Evolutionary conservation across 2,113 vertebrate genomes (phyloP), one percentile per base, ranked within the genome.

Genomic region (Lasiurus borealis): DNA sequence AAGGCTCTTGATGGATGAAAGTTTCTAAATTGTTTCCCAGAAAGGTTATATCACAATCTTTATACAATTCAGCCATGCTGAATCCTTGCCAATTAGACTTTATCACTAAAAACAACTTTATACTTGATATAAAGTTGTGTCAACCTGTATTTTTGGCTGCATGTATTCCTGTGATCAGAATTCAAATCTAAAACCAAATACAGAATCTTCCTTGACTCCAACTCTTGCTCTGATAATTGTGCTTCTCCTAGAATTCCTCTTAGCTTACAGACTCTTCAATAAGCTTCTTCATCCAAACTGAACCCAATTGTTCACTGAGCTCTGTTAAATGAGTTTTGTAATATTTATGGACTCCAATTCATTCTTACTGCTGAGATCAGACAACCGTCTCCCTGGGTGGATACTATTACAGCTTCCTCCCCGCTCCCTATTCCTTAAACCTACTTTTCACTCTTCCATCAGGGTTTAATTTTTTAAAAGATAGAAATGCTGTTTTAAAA

Each of bases 141-240:
- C 44, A 48, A n/a, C 9, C n/a, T 54, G 11, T 72, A 44, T 27
- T 69, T 83, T 76, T 82, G 85, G 40, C 18, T 82, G n/a, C 23
- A 48, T 54, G 16, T n/a, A 78, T 80, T 93, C 52, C 8, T 50
- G 40, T 48, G 36, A 88, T 40, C 57, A 34, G 50, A 91, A 96
- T 48, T 93, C 77, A 78, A 66, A 78, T 57, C 34, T 72, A 66
- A 90, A 90, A 90, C 13, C 50, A 90, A 31, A 59, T 16, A 21
- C 27, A 44, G 12, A 73, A 68, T 91, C 31, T 59, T 44, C 21
- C 16, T 27, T 25, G 23, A 15, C 27, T 6, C 11, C 40, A 64
- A 34, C 34, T 25, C 15, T 36, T 75, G 46, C 15, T 93, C 52
- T 31, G 48, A 66, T 31, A 85, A 62, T 4, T 36, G 50, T 64